phyloP scores from a whole-genome alignment of 1,140 invertebrate species.

The Catajapyx aquilonaris region DNA sequence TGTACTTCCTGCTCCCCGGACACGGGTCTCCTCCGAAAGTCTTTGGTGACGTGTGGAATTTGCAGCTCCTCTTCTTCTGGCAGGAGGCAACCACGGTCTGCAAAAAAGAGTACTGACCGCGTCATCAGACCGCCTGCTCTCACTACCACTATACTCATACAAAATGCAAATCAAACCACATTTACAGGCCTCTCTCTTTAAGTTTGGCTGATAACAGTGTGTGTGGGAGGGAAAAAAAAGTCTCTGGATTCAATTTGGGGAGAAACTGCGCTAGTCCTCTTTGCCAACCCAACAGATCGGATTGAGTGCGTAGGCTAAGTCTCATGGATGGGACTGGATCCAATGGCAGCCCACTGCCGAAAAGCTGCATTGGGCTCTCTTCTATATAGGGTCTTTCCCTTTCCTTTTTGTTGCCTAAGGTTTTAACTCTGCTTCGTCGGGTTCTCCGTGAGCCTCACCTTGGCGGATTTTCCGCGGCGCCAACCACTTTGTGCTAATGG shows the following conservation, averaged over 20 bases:
- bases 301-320: background rate
- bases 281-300: background rate
- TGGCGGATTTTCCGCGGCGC: no score
- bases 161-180: background rate
- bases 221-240: background rate
- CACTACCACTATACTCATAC: background rate
- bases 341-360: background rate
- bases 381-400: no score
- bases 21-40: constrained; percentile 69
- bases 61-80: constrained; percentile 72
- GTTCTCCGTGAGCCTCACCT: no score
- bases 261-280: background rate
- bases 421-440: no score
- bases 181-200: background rate
- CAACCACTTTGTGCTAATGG: no score
- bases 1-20: constrained; percentile 62
- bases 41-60: constrained; percentile 57
- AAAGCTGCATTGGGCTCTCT: background rate
- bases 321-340: background rate
- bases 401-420: no score
- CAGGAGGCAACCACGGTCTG: constrained; percentile 81
- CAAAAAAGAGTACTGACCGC: constrained; percentile 61
- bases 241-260: background rate
- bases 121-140: constrained; percentile 24
- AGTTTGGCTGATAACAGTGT: no score